phyloP scores from a whole-genome alignment of 2,797 vertebrate genomes.

The Molothrus aeneus region DNA sequence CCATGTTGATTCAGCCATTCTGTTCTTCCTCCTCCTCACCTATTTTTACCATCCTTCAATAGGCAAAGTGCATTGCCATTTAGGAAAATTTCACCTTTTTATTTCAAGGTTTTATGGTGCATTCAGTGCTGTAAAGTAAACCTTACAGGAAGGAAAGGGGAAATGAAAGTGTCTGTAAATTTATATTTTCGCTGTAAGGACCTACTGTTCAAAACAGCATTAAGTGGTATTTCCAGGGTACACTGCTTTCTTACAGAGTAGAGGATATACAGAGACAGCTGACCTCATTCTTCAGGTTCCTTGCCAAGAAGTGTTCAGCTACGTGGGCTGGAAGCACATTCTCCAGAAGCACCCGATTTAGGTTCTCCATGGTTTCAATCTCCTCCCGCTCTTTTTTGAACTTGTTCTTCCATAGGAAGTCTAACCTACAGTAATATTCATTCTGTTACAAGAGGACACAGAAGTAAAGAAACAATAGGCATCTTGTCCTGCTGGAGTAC shows the following conservation, averaged over 20 bases:
- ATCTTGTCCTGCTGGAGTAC: constrained; percentile 79
- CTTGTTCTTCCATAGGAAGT: constrained; percentile 99
- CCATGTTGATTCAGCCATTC: background rate
- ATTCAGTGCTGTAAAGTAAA: background rate
- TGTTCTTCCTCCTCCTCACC: background rate
- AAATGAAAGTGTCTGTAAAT: background rate
- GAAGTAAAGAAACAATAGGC: constrained; percentile 95
- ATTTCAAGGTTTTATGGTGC: background rate
- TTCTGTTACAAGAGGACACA: constrained; percentile 93
- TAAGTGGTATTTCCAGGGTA: background rate
- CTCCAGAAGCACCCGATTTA: constrained; percentile 95
- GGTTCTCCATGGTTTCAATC: constrained; percentile 99
- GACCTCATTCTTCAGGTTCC: constrained; percentile 98
- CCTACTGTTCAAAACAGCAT: background rate
- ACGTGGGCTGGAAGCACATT: constrained; percentile 95
- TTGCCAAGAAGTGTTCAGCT: constrained; percentile 94
- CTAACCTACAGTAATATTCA: constrained; percentile 93
- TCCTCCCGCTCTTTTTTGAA: constrained; percentile 99
- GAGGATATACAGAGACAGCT: constrained; percentile 38
- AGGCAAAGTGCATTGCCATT: background rate
- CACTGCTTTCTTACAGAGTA: background rate
- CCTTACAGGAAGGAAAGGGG: background rate
- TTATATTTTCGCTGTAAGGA: background rate
- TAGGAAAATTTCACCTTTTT: background rate
- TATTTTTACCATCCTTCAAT: background rate